phyloP scores from a whole-genome alignment of 2,888 invertebrate genomes.

The Tenthredo distinguenda region DNA sequence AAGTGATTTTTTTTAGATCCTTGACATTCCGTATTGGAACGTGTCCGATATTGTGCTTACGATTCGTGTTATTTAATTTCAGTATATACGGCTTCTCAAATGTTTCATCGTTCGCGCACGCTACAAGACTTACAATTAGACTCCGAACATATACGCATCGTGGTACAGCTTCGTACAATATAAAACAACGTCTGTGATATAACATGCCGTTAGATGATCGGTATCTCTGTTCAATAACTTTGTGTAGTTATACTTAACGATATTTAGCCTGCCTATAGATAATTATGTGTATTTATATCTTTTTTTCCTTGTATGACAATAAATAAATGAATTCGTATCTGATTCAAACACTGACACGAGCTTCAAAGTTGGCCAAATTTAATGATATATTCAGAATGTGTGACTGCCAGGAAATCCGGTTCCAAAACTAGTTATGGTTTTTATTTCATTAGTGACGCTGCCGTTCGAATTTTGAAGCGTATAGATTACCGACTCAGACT shows the following conservation, averaged over 20 bases:
- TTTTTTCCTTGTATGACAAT: neutral
- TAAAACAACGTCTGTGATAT: neutral
- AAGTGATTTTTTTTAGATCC: neutral
- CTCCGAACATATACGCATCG: neutral
- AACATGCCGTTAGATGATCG: conserved; percentile 1
- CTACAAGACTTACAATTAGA: neutral
- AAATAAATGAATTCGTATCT: neutral
- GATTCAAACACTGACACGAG: neutral
- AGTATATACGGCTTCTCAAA: neutral
- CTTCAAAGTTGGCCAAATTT: neutral
- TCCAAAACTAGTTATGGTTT: conserved; percentile 1
- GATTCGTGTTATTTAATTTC: neutral
- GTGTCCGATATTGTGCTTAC: neutral
- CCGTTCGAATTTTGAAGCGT: neutral
- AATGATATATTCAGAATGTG: neutral
- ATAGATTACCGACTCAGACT: conserved; percentile 5
- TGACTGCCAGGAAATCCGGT: neutral
- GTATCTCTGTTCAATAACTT: neutral
- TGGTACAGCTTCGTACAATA: neutral
- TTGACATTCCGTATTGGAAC: conserved; percentile 5
- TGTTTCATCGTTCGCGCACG: neutral
- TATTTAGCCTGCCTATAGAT: neutral
- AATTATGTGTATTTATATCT: neutral
- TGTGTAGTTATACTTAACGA: neutral
- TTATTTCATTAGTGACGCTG: neutral